Base-by-base conservation (phyloP, 2,113 vertebrate genomes). In the Pavo muticus region DNA sequence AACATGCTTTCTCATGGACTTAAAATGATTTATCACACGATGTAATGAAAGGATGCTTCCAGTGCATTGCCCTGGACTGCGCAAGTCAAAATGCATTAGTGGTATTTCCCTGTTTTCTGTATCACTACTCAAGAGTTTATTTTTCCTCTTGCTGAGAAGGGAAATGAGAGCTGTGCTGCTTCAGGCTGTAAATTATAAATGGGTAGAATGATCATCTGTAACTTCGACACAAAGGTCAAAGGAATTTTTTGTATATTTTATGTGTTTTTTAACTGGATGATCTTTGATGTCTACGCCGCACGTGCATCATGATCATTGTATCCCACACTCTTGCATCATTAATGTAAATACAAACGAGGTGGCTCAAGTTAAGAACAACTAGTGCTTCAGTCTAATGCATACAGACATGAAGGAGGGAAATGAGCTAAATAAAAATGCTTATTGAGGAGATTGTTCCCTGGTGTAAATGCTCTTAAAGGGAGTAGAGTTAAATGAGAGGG, bases 111-210 rank as follows among this genome's bases (percentile, higher is more conserved):
- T 87, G 13, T 71, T 88, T 94, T 88, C 45, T 90, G 6, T 87
- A 16, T 32, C 48, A 14, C 69, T 87, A 8, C 61, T 82, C 44
- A 59, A 56, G 63, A 78, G 30, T 42, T 63, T 30, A 7, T 48
- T 44, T 57, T 25, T 24, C 56, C 45, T 25, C 42, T 76, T 57
- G 6, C 24, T 7, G 2, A 85, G 69, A 45, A 88, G 68, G 54
- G 52, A 90, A 95, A 88, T 79, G 69, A 95, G 85, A 63, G 47
- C 59, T 17, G 0, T n/a, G 69, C 87, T 95, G 65, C 91, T 97
- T 63, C 86, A 84, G 81, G 88, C 93, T 93, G 61, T 96, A 95
- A 95, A 95, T 97, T 96, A 96, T 96, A 93, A 94, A 96, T 96
- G 81, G 88, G 48, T 68, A 89, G 78, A 69, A 50, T 87, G 84